Conservation (phyloP, 2,888 invertebrate species). For the Leuctra nigra region DNA sequence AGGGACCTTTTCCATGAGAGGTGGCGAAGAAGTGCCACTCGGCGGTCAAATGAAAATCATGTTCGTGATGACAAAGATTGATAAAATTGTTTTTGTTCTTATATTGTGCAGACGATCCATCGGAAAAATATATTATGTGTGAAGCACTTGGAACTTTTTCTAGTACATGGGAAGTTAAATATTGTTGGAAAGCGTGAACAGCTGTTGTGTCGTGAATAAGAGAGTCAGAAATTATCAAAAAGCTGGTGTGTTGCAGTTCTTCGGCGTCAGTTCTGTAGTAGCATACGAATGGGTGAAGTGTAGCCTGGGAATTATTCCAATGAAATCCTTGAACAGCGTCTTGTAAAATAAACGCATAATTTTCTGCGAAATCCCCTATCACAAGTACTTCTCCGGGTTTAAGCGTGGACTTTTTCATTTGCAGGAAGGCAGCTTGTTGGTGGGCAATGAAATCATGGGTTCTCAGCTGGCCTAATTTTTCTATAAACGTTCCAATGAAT, state of each 20-base stretch:
- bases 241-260: constrained; percentile 23
- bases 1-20: constrained; percentile 26
- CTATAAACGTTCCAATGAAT: constrained; percentile 24
- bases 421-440: constrained; percentile 25
- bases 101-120: constrained; percentile 6
- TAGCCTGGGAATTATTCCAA: constrained; percentile 28
- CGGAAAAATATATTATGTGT: neutral
- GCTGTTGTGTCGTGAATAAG: constrained; percentile 21
- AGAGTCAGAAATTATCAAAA: constrained; percentile 28
- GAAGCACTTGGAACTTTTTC: constrained; percentile 21
- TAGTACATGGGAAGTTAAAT: constrained; percentile 25
- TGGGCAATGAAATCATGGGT: constrained; percentile 25
- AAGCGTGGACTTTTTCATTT: constrained; percentile 22
- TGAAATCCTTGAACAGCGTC: constrained; percentile 21
- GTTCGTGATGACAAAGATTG: constrained; percentile 1
- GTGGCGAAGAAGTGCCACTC: constrained; percentile 29
- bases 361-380: constrained; percentile 24
- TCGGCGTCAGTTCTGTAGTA: constrained; percentile 17
- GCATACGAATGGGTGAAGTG: constrained; percentile 27
- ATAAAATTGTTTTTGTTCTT: constrained; percentile 10
- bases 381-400: constrained; percentile 24
- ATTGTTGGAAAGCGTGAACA: constrained; percentile 19
- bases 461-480: constrained; percentile 21
- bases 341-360: constrained; percentile 20
- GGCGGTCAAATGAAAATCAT: constrained; percentile 22